These are phyloP conservation scores for Ptychochromis oligacanthus DNA, from an alignment of 2,113 vertebrate genomes.

Conservation along the genomic window DNA sequence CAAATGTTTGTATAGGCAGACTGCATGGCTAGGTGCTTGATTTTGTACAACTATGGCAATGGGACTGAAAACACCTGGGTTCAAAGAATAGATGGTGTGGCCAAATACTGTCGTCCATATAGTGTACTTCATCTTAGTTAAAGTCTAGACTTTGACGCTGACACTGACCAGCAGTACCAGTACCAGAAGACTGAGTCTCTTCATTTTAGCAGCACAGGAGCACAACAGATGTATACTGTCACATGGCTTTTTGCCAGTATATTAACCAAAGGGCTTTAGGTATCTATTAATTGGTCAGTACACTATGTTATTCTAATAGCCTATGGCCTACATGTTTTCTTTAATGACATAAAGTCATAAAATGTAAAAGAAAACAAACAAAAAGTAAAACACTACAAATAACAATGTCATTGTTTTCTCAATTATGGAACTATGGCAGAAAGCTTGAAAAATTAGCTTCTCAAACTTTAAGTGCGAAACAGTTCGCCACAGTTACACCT, in stretches of 20 bases:
- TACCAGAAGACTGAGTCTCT: not conserved
- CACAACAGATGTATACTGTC: not conserved
- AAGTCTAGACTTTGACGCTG: not conserved
- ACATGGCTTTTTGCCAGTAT: not conserved
- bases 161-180: too few species aligned
- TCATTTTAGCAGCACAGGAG: not conserved
- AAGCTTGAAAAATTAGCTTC: not conserved
- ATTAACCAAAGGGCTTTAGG: not conserved
- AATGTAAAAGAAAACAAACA: not conserved
- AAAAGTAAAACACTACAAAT: not conserved
- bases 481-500: too few species aligned
- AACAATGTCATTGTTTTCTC: not conserved
- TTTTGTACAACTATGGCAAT: too few species aligned
- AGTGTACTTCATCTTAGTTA: not conserved
- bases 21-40: too few species aligned
- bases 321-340: not conserved
- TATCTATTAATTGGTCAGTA: not conserved
- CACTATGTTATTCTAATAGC: not conserved
- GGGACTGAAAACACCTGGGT: too few species aligned
- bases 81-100: too few species aligned
- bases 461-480: too few species aligned
- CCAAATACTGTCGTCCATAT: not conserved
- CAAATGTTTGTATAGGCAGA: too few species aligned
- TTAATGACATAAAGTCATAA: not conserved
- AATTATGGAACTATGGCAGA: not conserved